Base-by-base conservation (phyloP, 1,140 invertebrate genomes). In the Ips nitidus region DNA sequence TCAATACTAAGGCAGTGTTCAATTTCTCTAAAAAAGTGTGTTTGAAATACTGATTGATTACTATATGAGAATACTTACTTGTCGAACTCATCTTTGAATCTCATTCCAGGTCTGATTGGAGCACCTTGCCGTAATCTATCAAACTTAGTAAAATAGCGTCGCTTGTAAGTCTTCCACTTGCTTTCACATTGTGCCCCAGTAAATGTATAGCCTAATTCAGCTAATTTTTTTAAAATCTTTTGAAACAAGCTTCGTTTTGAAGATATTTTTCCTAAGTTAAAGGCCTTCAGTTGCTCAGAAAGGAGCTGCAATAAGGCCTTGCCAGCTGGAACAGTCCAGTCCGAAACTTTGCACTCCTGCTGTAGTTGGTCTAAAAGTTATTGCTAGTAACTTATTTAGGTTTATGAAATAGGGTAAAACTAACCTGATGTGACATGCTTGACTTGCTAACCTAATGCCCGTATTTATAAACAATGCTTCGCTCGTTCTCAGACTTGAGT, bases 91-190 rank as follows among this genome's bases (percentile, higher is more conserved):
- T 8, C 22, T 41, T 47, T 36, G n/a, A 50, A 45, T 52, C n/a
- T 38, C 6, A n/a, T 52, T 3, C n/a, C 5, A 65, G 52, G 53
- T 50, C 22, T 66, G 38, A 58, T 2, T 42, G 36, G 4, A 8
- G 41, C 6, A 1, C 63, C 52, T 43, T 3, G 55, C 2, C 36
- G n/a, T 55, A 42, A 22, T 52, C 37, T 57, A 7, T 58, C 43
- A 66, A 55, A 6, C 43, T 52, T 60, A 36, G 2, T 5, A 5
- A 60, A 5, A 56, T 68, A 68, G 36, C 66, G n/a, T 42, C 66
- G 52, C 43, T 68, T 68, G 3, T 53, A 41, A 8, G 57, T 39
- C 38, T 68, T 68, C 66, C 66, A 68, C 43, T 68, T 68, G 40
- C 60, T 68, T 53, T 68, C 66, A 52, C 66, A 68, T 40, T 68